Conservation (phyloP, 2,113 vertebrate species). For the Phylloscopus trochiloides region DNA sequence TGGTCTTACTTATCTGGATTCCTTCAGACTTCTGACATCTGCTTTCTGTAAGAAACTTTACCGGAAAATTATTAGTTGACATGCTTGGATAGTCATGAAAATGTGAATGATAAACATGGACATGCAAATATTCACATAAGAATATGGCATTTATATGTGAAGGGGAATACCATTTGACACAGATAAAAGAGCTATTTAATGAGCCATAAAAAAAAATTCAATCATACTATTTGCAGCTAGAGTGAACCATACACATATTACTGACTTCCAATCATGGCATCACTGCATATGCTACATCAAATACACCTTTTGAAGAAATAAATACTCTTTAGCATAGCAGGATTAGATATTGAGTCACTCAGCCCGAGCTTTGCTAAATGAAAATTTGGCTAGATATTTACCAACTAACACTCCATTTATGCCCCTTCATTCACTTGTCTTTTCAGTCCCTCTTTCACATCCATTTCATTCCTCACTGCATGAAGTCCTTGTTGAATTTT, state of each 20-base stretch:
- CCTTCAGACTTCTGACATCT: neutral
- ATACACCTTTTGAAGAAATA: neutral
- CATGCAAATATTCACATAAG: conserved; percentile 43
- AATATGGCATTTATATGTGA: neutral
- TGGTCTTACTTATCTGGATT: neutral
- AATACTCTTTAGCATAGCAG: neutral
- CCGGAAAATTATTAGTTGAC: conserved; percentile 1
- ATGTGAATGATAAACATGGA: conserved; percentile 18
- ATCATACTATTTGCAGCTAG: conserved; percentile 1
- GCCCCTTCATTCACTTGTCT: neutral
- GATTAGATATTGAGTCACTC: neutral
- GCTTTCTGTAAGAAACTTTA: neutral
- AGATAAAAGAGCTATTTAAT: conserved; percentile 34
- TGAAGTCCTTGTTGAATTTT: neutral
- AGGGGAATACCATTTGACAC: neutral
- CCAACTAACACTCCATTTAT: neutral
- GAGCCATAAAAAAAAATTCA: conserved; percentile 19
- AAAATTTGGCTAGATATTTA: neutral
- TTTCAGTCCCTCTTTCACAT: neutral
- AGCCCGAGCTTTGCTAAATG: neutral
- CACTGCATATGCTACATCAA: neutral
- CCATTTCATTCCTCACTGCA: neutral
- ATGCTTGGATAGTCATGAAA: conserved; percentile 22
- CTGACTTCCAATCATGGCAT: neutral
- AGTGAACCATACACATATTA: neutral